These are phyloP conservation scores for Halictus quadricinctus DNA, from an alignment of 2,888 invertebrate genomes.

Conservation along the genomic window DNA sequence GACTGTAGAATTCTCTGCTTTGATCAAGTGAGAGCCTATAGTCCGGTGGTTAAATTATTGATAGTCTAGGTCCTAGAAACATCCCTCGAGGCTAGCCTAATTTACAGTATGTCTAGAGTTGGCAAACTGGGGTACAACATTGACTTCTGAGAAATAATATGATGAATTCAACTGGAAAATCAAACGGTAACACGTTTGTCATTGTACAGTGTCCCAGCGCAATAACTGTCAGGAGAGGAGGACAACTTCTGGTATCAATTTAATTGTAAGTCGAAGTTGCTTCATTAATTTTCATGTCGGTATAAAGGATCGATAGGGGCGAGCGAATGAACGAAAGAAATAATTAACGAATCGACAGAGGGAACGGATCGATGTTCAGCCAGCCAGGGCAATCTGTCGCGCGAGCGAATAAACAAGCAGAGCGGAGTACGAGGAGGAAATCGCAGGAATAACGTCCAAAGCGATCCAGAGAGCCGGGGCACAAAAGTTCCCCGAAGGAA, in stretches of 20 bases:
- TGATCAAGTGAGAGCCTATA: not conserved
- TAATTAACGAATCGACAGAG: not conserved
- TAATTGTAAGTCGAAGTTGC: not conserved
- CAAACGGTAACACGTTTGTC: not conserved
- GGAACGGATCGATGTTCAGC: not conserved
- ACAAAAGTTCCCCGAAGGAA: slow-evolving; percentile 63
- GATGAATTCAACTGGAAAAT: no score
- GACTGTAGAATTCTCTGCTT: not conserved
- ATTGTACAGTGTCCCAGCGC: not conserved
- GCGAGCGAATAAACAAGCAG: slow-evolving; percentile 36
- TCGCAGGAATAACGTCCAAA: slow-evolving; percentile 60
- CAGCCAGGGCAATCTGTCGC: not conserved
- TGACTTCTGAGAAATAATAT: no score
- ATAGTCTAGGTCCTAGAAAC: not conserved
- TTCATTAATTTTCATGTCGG: not conserved
- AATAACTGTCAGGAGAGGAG: not conserved
- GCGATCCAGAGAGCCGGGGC: slow-evolving; percentile 47
- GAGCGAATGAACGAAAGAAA: not conserved
- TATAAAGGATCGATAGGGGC: not conserved
- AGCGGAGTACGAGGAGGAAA: slow-evolving; percentile 45
- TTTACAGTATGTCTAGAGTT: no score
- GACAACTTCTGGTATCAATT: not conserved
- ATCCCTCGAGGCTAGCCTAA: not conserved
- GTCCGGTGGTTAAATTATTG: not conserved
- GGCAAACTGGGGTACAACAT: no score